Conservation (phyloP, 2,797 vertebrate species). For the Microtus agrestis region DNA sequence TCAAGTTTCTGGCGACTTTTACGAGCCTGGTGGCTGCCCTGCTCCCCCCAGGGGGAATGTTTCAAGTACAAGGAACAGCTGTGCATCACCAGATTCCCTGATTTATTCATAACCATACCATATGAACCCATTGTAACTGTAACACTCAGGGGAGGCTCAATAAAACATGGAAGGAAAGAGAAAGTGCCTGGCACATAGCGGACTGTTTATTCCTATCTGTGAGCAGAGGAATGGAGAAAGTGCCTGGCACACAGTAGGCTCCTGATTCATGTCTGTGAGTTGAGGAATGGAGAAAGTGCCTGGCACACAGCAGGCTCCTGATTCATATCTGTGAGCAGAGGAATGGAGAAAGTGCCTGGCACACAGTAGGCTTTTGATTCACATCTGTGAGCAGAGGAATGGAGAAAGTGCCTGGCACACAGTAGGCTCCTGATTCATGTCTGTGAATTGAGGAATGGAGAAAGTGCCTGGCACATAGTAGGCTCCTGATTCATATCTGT, state of each 20-base stretch:
- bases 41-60: not conserved
- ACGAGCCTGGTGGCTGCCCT: not conserved
- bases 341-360: not conserved
- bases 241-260: not conserved
- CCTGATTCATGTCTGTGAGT: not conserved
- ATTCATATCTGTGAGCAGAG: too few relatives aligned
- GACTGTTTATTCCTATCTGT: slow-evolving; percentile 14
- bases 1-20: not conserved
- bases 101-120: not conserved
- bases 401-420: not conserved
- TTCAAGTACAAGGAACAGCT: not conserved
- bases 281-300: too few relatives aligned
- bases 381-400: too few relatives aligned
- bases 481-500: not conserved
- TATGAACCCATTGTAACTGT: not conserved
- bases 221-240: not conserved
- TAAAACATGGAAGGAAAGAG: slow-evolving; percentile 18
- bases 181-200: not conserved
- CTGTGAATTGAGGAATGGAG: too few relatives aligned
- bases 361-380: not conserved
- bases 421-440: not conserved
- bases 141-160: not conserved
- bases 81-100: not conserved
- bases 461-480: not conserved
- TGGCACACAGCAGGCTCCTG: not conserved